Percentiles rank a stretch among this genome's conserved stretches.
Conservation (phyloP, 2,113 vertebrate species). For the Hucho hucho region DNA sequence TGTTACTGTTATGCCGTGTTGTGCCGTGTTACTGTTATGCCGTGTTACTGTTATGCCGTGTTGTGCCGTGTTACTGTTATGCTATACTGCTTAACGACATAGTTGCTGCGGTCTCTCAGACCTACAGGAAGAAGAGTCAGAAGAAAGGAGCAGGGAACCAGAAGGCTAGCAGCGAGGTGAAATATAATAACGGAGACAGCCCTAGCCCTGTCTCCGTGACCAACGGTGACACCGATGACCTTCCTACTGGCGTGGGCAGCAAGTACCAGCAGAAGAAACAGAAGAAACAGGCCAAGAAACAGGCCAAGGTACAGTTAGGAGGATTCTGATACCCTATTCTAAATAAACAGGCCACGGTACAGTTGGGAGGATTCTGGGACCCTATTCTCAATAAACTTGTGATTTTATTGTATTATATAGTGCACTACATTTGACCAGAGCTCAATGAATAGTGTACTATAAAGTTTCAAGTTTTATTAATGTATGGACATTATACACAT, state of each 20-base stretch:
- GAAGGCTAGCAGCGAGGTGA: conserved; percentile 67
- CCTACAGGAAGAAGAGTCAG: conserved; percentile 77
- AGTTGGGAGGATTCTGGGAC: background rate
- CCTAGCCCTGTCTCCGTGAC: conserved; percentile 52
- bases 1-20: too few species aligned
- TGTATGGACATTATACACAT: too few species aligned
- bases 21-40: background rate
- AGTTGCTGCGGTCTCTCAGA: conserved; percentile 22
- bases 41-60: background rate
- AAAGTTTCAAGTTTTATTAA: too few species aligned
- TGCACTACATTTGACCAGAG: too few species aligned
- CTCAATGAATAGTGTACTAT: too few species aligned
- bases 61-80: background rate
- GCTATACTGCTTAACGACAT: background rate
- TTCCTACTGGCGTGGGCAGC: conserved; percentile 67
- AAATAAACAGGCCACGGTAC: conserved; percentile 61
- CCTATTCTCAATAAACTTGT: conserved; percentile 37
- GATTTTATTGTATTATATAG: background rate
- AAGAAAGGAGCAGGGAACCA: conserved; percentile 68
- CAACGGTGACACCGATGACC: conserved; percentile 59
- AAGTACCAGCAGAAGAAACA: conserved; percentile 95
- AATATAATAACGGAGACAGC: conserved; percentile 53
- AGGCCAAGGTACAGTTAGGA: conserved; percentile 82
- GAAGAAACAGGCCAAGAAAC: conserved; percentile 94
- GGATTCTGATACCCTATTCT: too few species aligned